These are phyloP conservation scores for Carapus acus DNA, from an alignment of 2,797 vertebrate species.

Conservation along the genomic window DNA sequence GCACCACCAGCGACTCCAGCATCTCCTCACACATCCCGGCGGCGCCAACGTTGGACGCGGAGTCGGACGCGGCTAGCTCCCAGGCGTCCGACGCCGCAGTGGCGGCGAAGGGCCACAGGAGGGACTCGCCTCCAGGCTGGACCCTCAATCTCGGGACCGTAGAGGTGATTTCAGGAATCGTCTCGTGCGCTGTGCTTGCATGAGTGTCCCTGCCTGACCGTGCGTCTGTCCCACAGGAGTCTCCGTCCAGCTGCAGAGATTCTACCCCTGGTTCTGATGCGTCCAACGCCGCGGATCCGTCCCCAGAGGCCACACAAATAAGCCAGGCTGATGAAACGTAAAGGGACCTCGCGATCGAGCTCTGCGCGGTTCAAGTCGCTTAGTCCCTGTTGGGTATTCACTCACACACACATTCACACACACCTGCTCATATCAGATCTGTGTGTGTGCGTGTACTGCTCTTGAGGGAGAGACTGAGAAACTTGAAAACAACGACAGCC, in stretches of 20 bases:
- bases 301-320: conserved; percentile 50
- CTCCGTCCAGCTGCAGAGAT: conserved; percentile 56
- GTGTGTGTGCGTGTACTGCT: conserved; percentile 11
- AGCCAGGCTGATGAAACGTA: conserved; percentile 41
- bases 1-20: conserved; percentile 23
- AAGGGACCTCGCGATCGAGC: no score
- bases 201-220: background rate
- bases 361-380: no score
- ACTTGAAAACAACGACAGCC: no score
- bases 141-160: conserved; percentile 55
- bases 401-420: conserved; percentile 15
- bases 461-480: background rate
- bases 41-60: no score
- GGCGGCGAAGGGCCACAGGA: conserved; percentile 31
- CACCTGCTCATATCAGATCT: conserved; percentile 3
- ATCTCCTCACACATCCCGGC: no score
- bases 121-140: conserved; percentile 55
- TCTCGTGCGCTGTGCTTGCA: no score
- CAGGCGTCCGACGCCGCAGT: conserved; percentile 12
- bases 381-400: no score
- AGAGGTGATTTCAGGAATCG: conserved; percentile 52
- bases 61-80: no score
- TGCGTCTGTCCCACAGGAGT: conserved; percentile 57
- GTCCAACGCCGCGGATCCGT: conserved; percentile 48
- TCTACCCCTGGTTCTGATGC: conserved; percentile 38